Evolutionary conservation across 1,140 invertebrate species (phyloP).

Genomic region (Ephestia elutella): DNA sequence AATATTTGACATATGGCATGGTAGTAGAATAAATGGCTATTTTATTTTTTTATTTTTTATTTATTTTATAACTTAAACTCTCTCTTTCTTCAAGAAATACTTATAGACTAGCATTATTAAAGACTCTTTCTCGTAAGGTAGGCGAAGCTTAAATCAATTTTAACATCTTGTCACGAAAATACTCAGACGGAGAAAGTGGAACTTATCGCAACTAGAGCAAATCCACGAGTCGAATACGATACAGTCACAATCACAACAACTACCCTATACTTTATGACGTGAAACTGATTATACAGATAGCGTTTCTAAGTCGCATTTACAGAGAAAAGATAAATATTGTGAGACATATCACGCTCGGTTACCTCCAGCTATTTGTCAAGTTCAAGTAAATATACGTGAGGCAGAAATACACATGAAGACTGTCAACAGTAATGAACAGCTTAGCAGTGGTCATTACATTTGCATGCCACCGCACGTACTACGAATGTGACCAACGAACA

Average conservation of each 20-base stretch:
- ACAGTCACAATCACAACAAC: not conserved
- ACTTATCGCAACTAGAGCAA: not conserved
- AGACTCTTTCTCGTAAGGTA: too few relatives aligned
- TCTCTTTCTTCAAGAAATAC: too few relatives aligned
- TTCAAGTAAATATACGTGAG: not conserved
- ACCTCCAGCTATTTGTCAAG: not conserved
- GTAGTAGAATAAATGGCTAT: too few relatives aligned
- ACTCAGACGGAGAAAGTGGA: not conserved
- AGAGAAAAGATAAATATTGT: not conserved
- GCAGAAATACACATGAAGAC: not conserved
- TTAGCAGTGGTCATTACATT: not conserved
- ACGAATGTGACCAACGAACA: not conserved
- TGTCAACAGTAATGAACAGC: not conserved
- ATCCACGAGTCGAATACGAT: not conserved
- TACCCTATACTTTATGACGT: not conserved
- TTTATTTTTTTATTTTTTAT: too few relatives aligned
- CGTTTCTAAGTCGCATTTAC: not conserved
- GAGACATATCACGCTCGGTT: not conserved
- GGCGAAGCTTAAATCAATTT: not conserved
- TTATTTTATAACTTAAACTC: too few relatives aligned
- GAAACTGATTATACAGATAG: not conserved
- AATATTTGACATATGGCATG: too few relatives aligned
- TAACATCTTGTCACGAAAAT: not conserved
- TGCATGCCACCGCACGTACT: not conserved
- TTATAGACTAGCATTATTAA: too few relatives aligned